Evolutionary conservation across 2,113 vertebrate species (phyloP).

Genomic region (Boleophthalmus pectinirostris): DNA sequence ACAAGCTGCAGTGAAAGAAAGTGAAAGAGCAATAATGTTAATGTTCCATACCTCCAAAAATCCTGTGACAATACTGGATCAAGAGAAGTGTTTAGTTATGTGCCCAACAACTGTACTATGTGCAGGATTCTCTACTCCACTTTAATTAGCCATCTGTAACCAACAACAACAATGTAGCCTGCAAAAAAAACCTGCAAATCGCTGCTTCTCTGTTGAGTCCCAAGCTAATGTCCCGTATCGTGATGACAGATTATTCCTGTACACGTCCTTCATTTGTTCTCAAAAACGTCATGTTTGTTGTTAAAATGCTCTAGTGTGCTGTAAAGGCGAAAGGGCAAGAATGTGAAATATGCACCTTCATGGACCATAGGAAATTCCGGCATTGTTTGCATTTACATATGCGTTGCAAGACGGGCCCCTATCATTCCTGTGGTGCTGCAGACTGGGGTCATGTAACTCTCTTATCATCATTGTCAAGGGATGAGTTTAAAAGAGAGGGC

Average conservation of each 20-base stretch:
- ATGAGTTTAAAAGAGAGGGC: constrained; percentile 13
- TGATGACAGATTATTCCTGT: constrained; percentile 29
- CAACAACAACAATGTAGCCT: constrained; percentile 22
- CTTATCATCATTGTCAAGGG: constrained; percentile 19
- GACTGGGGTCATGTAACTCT: constrained; percentile 19
- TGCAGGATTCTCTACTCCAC: neutral
- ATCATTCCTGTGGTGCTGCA: constrained; percentile 19
- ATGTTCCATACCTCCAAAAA: constrained; percentile 12
- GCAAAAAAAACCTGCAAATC: constrained; percentile 35
- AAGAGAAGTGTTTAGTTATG: constrained; percentile 1
- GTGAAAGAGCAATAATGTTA: constrained; percentile 41
- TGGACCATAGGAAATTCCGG: constrained; percentile 58
- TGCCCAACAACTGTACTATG: constrained; percentile 4
- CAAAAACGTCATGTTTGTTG: constrained; percentile 47
- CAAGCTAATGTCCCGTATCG: constrained; percentile 10
- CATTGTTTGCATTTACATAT: constrained; percentile 56
- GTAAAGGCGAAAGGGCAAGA: constrained; percentile 30
- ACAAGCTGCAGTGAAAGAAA: constrained; percentile 77
- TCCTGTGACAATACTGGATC: constrained; percentile 7
- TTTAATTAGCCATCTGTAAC: constrained; percentile 16
- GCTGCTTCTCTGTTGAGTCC: constrained; percentile 12
- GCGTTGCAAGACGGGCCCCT: constrained; percentile 48
- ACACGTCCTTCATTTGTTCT: constrained; percentile 27
- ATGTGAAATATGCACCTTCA: constrained; percentile 49
- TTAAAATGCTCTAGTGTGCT: constrained; percentile 35